Percentiles rank a stretch among this genome's conserved stretches.
Evolutionary conservation across 1,140 invertebrate species (phyloP).

Genomic region (Ceratoteleas bidentatus): DNA sequence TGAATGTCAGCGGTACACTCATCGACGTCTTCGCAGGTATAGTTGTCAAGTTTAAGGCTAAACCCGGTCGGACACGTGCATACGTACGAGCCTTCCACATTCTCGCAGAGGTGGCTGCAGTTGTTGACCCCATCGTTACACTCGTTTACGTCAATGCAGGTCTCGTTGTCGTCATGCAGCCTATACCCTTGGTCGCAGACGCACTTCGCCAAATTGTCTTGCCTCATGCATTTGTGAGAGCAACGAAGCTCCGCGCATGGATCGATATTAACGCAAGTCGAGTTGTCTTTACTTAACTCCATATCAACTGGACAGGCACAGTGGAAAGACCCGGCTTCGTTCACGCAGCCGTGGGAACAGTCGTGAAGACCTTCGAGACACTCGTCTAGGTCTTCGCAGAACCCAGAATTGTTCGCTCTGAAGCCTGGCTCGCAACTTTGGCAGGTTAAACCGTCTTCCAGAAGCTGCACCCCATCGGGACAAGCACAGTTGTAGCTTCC

Average conservation of each 20-base stretch:
- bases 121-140: constrained; percentile 72
- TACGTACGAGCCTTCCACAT: constrained; percentile 90
- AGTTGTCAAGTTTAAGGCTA: constrained; percentile 82
- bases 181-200: constrained; percentile 87
- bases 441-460: constrained; percentile 87
- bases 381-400: constrained; percentile 88
- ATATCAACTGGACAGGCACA: constrained; percentile 85
- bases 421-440: constrained; percentile 72
- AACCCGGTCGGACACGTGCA: constrained; percentile 91
- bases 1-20: constrained; percentile 79
- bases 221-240: constrained; percentile 58
- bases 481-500: constrained; percentile 91
- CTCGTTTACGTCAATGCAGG: constrained; percentile 81
- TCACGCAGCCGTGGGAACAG: constrained; percentile 86
- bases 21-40: constrained; percentile 84
- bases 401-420: constrained; percentile 13
- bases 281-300: constrained; percentile 71
- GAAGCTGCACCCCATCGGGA: constrained; percentile 86
- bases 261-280: constrained; percentile 70
- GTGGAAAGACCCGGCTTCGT: constrained; percentile 86
- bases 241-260: constrained; percentile 45
- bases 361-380: constrained; percentile 84
- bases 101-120: constrained; percentile 87
- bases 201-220: constrained; percentile 79
- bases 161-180: constrained; percentile 77